phyloP scores from a whole-genome alignment of 2,113 vertebrate species.

The Nothocercus nigrocapillus region DNA sequence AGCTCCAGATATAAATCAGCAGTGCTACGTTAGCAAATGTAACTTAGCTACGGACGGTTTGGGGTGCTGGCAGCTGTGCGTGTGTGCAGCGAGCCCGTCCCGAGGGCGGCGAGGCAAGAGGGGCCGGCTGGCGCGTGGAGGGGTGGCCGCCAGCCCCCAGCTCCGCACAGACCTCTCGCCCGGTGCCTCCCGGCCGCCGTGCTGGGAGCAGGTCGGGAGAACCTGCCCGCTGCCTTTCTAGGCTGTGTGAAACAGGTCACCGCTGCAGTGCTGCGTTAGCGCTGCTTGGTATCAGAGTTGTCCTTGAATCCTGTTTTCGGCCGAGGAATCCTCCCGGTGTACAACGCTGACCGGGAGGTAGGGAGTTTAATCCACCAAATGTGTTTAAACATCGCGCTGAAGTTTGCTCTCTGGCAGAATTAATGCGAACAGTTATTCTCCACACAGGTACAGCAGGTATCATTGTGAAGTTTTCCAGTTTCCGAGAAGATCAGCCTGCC shows the following conservation, averaged over 20 bases:
- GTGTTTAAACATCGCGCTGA: neutral
- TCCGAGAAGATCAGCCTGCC: neutral
- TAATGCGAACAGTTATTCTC: neutral
- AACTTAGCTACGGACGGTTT: neutral
- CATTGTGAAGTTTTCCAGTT: neutral
- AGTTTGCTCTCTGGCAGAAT: neutral
- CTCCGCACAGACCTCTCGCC: no score
- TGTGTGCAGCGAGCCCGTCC: neutral
- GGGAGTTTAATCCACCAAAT: neutral
- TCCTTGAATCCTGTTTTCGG: neutral
- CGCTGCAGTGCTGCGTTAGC: neutral
- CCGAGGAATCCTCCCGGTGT: fast-evolving
- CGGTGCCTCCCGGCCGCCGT: fast-evolving
- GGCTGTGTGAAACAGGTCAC: neutral
- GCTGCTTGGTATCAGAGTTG: fast-evolving
- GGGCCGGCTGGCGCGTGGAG: neutral
- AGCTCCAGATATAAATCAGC: neutral
- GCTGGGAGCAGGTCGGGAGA: neutral
- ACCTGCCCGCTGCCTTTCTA: no score
- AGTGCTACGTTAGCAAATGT: neutral
- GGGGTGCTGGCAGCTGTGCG: fast-evolving
- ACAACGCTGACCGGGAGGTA: fast-evolving
- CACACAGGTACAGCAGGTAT: neutral
- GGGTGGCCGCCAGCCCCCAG: neutral
- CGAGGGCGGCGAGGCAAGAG: neutral